Evolutionary conservation across 2,797 vertebrate genomes (phyloP).

Genomic region (Diplodus puntazzo): DNA sequence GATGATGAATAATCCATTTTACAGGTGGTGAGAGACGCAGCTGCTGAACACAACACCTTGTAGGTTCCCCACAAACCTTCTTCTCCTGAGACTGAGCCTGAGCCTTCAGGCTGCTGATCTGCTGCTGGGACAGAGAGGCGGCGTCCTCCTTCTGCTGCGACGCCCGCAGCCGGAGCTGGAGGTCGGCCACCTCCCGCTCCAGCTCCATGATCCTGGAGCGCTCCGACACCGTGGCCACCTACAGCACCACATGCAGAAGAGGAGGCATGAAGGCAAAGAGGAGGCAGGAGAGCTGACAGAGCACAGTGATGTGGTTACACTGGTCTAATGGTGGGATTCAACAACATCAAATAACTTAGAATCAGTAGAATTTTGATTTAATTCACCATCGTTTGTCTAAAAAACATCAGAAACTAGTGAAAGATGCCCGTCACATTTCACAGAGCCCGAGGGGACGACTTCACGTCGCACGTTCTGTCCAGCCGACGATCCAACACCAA

Average conservation of each 20-base stretch:
- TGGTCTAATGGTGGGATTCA: not conserved
- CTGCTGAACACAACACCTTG: constrained; percentile 11
- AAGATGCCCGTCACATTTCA: not conserved
- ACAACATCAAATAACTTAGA: not conserved
- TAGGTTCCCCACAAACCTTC: constrained; percentile 82
- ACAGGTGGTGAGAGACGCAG: not conserved
- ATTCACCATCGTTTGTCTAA: not conserved
- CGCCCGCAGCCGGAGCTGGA: constrained; percentile 90
- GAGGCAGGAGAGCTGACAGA: not conserved
- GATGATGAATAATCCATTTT: not conserved
- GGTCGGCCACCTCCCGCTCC: constrained; percentile 92
- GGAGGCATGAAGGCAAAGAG: constrained; percentile 16
- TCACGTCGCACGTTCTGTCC: not conserved
- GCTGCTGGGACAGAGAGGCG: constrained; percentile 89
- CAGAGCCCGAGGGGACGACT: too few species aligned
- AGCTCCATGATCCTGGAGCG: constrained; percentile 99
- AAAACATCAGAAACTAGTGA: not conserved
- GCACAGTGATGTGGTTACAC: not conserved
- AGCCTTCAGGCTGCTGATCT: constrained; percentile 89
- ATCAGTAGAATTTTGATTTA: not conserved
- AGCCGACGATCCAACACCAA: not conserved
- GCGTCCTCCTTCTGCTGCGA: constrained; percentile 85
- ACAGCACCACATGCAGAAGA: constrained; percentile 3
- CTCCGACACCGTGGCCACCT: constrained; percentile 98
- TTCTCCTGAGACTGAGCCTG: constrained; percentile 86